These are phyloP conservation scores for Regulus satrapa DNA, from an alignment of 2,113 vertebrate species.

Conservation along the genomic window DNA sequence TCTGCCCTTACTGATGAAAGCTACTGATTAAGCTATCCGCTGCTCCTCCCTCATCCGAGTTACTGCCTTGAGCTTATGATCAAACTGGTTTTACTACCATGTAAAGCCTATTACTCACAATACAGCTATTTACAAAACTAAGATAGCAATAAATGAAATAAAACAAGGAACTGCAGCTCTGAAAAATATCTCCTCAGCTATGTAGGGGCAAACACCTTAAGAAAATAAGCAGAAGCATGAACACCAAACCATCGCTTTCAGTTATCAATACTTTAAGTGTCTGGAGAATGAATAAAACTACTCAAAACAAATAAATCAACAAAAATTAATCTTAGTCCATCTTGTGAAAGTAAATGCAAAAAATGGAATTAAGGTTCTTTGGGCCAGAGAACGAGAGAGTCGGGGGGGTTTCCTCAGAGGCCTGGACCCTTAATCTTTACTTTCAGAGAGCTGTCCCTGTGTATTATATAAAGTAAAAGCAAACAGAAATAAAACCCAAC, in stretches of 20 bases:
- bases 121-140: not conserved
- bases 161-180: not conserved
- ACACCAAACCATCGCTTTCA: not conserved
- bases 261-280: not conserved
- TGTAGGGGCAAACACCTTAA: accelerated
- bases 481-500: not conserved
- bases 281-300: not conserved
- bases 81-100: slow-evolving; percentile 8
- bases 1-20: not conserved
- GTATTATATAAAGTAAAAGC: not conserved
- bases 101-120: not conserved
- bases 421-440: not conserved
- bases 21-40: not conserved
- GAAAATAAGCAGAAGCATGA: not conserved
- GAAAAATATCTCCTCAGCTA: not conserved
- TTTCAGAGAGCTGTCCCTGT: not conserved
- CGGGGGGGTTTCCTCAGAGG: not conserved
- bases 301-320: not conserved
- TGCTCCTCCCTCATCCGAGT: slow-evolving; percentile 9
- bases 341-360: not conserved
- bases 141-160: not conserved
- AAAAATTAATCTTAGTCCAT: not conserved
- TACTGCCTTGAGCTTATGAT: not conserved
- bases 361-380: not conserved
- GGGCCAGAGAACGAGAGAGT: not conserved